phyloP scores from a whole-genome alignment of 2,797 vertebrate genomes.

The Falco novaeseelandiae region DNA sequence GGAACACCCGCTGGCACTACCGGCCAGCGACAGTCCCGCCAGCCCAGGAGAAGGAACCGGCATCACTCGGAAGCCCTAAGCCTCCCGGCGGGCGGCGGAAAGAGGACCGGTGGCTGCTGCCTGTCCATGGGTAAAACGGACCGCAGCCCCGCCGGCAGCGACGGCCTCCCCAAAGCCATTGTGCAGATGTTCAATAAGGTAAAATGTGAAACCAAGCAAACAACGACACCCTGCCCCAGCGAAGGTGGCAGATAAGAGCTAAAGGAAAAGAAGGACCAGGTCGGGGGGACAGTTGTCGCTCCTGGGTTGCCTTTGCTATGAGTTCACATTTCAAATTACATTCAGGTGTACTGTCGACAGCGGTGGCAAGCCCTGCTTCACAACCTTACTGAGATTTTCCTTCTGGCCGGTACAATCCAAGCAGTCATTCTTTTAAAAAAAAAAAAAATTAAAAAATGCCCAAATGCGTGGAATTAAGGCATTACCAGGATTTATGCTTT shows the following conservation, averaged over 20 bases:
- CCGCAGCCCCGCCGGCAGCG: background rate
- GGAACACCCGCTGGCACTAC: background rate
- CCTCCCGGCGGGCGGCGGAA: background rate
- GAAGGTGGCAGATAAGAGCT: background rate
- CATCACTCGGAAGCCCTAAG: background rate
- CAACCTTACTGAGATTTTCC: background rate
- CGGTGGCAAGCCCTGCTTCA: rapidly evolving
- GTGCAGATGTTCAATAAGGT: background rate
- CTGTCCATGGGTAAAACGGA: background rate
- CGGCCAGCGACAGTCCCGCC: background rate
- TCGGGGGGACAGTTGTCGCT: background rate
- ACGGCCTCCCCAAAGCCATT: rapidly evolving
- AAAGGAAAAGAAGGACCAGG: background rate
- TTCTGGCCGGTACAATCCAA: rapidly evolving
- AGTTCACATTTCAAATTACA: background rate
- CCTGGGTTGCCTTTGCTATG: background rate
- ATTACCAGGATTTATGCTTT: background rate
- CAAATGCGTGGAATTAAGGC: rapidly evolving
- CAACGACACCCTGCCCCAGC: rapidly evolving
- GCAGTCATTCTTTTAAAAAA: rapidly evolving
- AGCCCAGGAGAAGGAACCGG: no score
- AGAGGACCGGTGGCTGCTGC: background rate
- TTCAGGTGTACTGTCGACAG: background rate
- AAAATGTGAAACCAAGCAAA: background rate
- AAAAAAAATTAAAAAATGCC: no score